These are phyloP conservation scores for Gymnodraco acuticeps DNA, from an alignment of 2,797 vertebrate species.

Conservation along the genomic window DNA sequence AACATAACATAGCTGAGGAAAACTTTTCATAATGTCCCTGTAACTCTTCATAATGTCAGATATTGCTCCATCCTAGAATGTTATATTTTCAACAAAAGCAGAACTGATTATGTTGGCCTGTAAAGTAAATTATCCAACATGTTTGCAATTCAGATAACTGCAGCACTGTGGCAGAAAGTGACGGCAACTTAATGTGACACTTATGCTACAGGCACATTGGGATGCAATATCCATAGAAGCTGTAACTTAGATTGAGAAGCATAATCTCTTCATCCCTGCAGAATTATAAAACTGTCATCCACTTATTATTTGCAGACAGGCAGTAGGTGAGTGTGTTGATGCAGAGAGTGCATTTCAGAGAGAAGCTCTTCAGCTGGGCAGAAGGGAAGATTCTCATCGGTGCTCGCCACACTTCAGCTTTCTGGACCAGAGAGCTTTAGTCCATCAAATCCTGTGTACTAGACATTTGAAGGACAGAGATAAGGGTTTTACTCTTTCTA, in stretches of 20 bases:
- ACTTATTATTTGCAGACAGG: constrained; percentile 44
- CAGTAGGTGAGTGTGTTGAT: constrained; percentile 25
- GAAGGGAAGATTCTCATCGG: constrained; percentile 28
- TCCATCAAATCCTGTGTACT: constrained; percentile 58
- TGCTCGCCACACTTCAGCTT: constrained; percentile 28
- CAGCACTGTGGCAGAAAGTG: constrained; percentile 22
- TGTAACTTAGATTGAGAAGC: constrained; percentile 5
- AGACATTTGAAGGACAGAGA: constrained; percentile 60
- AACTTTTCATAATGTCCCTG: not conserved
- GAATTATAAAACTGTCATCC: constrained; percentile 49
- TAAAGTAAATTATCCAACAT: not conserved
- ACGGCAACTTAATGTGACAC: not conserved
- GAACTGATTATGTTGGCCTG: not conserved
- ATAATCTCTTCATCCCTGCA: constrained; percentile 44
- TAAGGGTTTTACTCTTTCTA: constrained; percentile 37
- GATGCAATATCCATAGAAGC: constrained; percentile 25
- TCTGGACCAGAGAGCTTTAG: constrained; percentile 36
- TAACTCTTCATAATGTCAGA: not conserved
- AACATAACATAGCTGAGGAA: not conserved
- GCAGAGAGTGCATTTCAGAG: constrained; percentile 45
- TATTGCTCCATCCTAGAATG: not conserved
- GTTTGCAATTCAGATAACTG: constrained; percentile 4
- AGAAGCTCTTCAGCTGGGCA: constrained; percentile 22
- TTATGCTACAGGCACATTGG: constrained; percentile 6
- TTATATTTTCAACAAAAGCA: not conserved